Conservation (phyloP, 2,797 vertebrate species). For the Vespertilio murinus region DNA sequence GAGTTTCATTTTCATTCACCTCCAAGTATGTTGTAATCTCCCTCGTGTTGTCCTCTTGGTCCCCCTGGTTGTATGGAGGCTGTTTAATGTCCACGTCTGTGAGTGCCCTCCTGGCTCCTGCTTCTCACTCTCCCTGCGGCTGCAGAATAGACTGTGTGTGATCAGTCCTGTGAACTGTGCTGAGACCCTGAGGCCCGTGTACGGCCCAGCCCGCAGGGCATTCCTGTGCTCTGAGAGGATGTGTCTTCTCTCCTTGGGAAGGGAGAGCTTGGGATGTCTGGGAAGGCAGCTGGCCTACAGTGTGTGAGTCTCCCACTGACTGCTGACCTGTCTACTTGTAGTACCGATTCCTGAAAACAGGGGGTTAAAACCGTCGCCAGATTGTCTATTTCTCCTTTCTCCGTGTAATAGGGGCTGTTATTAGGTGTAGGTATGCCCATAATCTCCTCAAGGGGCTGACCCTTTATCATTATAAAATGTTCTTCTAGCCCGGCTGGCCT, state of each 20-base stretch:
- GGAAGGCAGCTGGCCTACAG: fast-evolving
- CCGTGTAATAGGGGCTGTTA: not conserved
- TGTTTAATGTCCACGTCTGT: not conserved
- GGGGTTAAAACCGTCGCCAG: fast-evolving
- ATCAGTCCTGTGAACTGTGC: not conserved
- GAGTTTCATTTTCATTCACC: not conserved
- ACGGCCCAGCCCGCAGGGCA: fast-evolving
- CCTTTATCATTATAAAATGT: not conserved
- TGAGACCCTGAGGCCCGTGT: not conserved
- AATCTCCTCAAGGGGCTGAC: not conserved
- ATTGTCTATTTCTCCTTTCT: not conserved
- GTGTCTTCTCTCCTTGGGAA: fast-evolving
- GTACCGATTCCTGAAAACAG: not conserved
- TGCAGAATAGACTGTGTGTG: not conserved
- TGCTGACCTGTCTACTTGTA: not conserved
- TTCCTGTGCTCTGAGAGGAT: fast-evolving
- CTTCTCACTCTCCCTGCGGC: not conserved
- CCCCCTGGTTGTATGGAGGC: not conserved
- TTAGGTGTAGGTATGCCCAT: not conserved
- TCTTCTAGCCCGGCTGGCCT: not conserved
- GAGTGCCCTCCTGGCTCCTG: not conserved
- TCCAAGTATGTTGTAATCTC: not conserved
- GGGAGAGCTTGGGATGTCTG: not conserved
- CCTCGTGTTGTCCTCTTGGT: not conserved
- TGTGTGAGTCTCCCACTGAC: fast-evolving